A percentile compares a stretch with the other conserved stretches of the same genome.
Conservation (phyloP, 2,888 invertebrate species). For the Pandemis cinnamomeana region DNA sequence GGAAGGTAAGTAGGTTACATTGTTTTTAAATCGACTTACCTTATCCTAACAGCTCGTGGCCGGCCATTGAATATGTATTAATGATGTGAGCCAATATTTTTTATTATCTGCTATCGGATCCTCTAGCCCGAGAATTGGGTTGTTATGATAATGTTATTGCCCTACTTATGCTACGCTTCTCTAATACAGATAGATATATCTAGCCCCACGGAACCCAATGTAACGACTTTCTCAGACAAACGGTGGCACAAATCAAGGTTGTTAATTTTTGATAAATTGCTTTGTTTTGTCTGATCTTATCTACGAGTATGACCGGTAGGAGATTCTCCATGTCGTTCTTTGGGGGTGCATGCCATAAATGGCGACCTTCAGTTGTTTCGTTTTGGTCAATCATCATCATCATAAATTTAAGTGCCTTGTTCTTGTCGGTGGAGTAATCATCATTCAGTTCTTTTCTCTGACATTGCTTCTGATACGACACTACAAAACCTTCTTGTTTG, state of each 20-base stretch:
- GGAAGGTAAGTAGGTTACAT: conserved; percentile 18
- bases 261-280: conserved; percentile 40
- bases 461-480: too few relatives aligned
- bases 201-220: conserved; percentile 22
- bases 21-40: conserved; percentile 39
- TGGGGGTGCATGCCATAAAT: not conserved
- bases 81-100: conserved; percentile 46
- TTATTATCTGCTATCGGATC: conserved; percentile 47
- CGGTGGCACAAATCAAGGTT: conserved; percentile 43
- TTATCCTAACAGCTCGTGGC: conserved; percentile 32
- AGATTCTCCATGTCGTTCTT: not conserved
- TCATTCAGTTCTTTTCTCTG: too few relatives aligned
- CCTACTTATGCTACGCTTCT: conserved; percentile 41
- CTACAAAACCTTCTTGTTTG: too few relatives aligned
- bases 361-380: not conserved
- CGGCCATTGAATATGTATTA: conserved; percentile 45
- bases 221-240: conserved; percentile 33
- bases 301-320: not conserved
- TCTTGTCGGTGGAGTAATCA: too few relatives aligned
- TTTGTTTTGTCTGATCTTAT: conserved; percentile 32
- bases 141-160: conserved; percentile 56
- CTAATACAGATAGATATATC: conserved; percentile 35
- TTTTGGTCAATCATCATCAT: too few relatives aligned
- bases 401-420: too few relatives aligned
- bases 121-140: conserved; percentile 47